Evolutionary conservation across 2,888 invertebrate species (phyloP).

Genomic region (Erynnis tages): DNA sequence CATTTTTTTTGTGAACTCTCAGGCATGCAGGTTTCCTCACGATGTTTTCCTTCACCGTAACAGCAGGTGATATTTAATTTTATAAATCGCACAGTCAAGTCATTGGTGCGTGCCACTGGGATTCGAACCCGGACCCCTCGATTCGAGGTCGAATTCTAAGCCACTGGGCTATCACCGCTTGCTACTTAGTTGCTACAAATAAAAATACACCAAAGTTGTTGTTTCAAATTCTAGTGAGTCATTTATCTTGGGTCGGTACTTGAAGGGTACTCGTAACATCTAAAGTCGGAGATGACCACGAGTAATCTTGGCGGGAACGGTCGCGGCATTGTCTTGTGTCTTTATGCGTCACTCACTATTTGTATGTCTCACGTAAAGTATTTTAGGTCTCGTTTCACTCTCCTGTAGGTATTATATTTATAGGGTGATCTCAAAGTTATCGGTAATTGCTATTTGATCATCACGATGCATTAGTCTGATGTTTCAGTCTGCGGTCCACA

Average conservation of each 20-base stretch:
- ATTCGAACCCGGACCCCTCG: no score
- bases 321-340: not conserved
- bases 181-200: no score
- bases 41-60: no score
- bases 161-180: no score
- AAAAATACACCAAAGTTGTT: no score
- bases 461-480: not conserved
- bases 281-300: not conserved
- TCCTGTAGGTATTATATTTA: not conserved
- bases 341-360: not conserved
- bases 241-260: not conserved
- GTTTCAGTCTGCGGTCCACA: not conserved
- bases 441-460: not conserved
- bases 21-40: no score
- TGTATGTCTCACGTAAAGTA: not conserved
- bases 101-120: no score
- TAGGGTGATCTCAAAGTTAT: not conserved
- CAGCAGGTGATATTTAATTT: no score
- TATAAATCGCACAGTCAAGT: no score
- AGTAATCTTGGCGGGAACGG: not conserved
- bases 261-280: not conserved
- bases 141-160: no score
- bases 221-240: slow-evolving; percentile 4
- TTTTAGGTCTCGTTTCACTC: not conserved
- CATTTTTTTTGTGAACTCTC: no score